These are phyloP conservation scores for Drosophila repletoides DNA, from an alignment of 1,140 invertebrate species.

Conservation along the genomic window DNA sequence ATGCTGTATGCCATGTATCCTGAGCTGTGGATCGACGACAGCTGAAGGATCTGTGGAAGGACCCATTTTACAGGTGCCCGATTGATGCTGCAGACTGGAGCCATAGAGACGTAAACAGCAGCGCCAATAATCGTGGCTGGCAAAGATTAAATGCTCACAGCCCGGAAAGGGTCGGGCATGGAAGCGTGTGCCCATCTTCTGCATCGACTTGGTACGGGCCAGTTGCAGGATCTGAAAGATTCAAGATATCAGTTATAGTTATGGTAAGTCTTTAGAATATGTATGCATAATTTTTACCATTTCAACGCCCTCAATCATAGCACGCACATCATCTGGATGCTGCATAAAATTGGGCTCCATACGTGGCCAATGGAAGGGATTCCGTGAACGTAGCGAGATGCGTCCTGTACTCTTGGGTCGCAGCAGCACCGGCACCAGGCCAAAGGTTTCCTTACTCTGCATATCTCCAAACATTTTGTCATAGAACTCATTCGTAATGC, in stretches of 20 bases:
- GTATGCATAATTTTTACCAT: conserved; percentile 83
- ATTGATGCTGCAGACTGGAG: conserved; percentile 90
- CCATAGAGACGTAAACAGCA: conserved; percentile 87
- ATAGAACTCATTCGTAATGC: conserved; percentile 86
- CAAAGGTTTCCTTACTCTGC: conserved; percentile 84
- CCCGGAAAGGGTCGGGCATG: conserved; percentile 86
- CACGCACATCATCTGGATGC: conserved; percentile 86
- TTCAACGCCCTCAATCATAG: conserved; percentile 89
- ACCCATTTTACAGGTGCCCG: conserved; percentile 91
- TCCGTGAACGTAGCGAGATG: conserved; percentile 85
- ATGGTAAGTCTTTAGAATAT: not conserved
- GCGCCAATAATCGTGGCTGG: conserved; percentile 88
- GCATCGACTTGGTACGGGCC: conserved; percentile 85
- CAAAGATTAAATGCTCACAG: conserved; percentile 85
- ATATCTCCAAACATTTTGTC: conserved; percentile 84
- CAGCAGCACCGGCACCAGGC: conserved; percentile 88
- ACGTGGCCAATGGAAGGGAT: conserved; percentile 89
- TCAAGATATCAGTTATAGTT: conserved; percentile 14
- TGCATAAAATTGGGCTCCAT: conserved; percentile 91
- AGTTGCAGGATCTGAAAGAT: conserved; percentile 84
- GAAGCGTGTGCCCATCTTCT: conserved; percentile 85
- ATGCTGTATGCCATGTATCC: conserved; percentile 87
- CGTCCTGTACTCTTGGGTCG: conserved; percentile 89
- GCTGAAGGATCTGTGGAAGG: conserved; percentile 85
- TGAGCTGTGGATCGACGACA: conserved; percentile 89